phyloP scores from a whole-genome alignment of 2,888 invertebrate genomes.

The Proisotoma minuta region DNA sequence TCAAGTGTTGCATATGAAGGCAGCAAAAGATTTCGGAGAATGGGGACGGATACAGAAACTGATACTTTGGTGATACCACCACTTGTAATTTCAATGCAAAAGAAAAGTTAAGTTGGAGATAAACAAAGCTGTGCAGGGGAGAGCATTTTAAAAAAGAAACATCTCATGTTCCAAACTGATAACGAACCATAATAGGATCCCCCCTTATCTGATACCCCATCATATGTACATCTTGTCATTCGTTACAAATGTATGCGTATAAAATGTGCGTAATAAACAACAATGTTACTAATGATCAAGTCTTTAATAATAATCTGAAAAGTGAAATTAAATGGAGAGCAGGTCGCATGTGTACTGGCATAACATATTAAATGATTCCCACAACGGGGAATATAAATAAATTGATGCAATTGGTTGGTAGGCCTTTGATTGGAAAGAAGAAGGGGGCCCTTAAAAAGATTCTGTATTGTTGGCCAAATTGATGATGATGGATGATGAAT shows the following conservation, averaged over 20 bases:
- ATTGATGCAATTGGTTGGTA: background rate
- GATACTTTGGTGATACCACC: background rate
- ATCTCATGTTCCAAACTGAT: background rate
- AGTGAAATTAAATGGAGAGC: background rate
- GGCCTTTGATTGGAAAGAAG: background rate
- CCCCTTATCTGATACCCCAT: background rate
- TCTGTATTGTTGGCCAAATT: background rate
- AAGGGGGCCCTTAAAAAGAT: background rate
- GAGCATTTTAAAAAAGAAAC: background rate
- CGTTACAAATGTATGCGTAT: background rate
- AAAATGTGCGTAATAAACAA: too few species aligned
- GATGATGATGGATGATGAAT: constrained; percentile 1
- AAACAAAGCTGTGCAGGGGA: background rate
- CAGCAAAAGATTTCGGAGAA: too few species aligned
- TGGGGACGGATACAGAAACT: too few species aligned
- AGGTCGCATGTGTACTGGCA: too few species aligned
- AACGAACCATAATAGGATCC: background rate
- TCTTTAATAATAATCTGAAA: too few species aligned
- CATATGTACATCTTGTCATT: background rate
- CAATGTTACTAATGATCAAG: too few species aligned
- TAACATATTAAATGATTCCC: too few species aligned
- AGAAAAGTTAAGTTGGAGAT: background rate
- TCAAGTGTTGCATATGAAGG: background rate
- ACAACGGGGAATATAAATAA: background rate
- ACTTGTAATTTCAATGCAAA: too few species aligned